Evolutionary conservation across 1,140 invertebrate genomes (phyloP).

Genomic region (Drosophila kanapiae): DNA sequence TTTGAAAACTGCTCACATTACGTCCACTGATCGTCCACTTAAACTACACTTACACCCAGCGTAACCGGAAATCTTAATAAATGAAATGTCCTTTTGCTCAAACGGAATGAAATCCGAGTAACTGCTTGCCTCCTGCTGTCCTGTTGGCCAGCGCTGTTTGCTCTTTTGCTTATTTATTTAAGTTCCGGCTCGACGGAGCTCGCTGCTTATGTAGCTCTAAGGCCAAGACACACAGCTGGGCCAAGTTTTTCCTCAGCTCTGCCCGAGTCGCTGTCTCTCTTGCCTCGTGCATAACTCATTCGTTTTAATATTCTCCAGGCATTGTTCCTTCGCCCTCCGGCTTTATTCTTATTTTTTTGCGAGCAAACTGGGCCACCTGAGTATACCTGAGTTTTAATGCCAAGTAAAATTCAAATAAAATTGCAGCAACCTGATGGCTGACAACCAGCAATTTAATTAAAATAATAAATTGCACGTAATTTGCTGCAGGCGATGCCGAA

Average conservation of each 20-base stretch:
- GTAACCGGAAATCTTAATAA: conserved; percentile 29
- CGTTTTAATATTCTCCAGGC: conserved; percentile 69
- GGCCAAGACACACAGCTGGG: conserved; percentile 57
- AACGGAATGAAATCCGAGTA: conserved; percentile 26
- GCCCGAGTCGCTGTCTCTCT: conserved; percentile 8
- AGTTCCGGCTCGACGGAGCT: conserved; percentile 49
- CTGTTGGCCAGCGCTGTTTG: conserved; percentile 1
- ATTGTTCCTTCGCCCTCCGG: conserved; percentile 45
- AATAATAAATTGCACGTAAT: conserved; percentile 76
- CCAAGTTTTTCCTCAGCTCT: conserved; percentile 27
- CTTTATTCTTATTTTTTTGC: conserved; percentile 24
- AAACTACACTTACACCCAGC: conserved; percentile 4
- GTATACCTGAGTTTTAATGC: conserved; percentile 31
- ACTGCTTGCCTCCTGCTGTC: conserved; percentile 11
- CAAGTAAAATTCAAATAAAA: conserved; percentile 58
- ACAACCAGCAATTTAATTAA: conserved; percentile 73
- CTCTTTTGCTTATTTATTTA: conserved; percentile 69
- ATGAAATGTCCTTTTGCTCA: conserved; percentile 15
- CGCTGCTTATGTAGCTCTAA: conserved; percentile 51
- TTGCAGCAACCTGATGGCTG: conserved; percentile 43
- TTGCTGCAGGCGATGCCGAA: conserved; percentile 35
- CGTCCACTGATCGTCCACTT: background rate
- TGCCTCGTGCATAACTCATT: conserved; percentile 67
- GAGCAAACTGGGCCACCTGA: conserved; percentile 31
- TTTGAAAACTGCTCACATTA: background rate